A percentile compares a stretch with the other conserved stretches of the same genome.
phyloP scores from a whole-genome alignment of 2,888 invertebrate genomes.

The Ennomos erosarius region DNA sequence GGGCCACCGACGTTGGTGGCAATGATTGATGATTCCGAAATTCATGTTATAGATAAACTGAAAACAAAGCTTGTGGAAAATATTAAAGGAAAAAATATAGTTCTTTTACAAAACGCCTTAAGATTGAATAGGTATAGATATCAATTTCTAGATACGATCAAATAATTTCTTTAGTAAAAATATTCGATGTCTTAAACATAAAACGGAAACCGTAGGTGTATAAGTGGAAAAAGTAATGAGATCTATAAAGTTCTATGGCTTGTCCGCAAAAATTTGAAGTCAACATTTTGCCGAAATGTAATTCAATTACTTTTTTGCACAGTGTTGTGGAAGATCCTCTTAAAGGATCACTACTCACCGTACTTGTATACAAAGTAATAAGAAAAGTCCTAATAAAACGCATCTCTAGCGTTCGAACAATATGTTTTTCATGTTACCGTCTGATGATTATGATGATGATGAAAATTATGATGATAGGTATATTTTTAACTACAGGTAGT shows the following conservation, averaged over 20 bases:
- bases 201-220: slow-evolving; percentile 4
- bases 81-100: background rate
- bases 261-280: slow-evolving; percentile 33
- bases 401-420: too few species aligned
- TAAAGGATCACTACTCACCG: slow-evolving; percentile 3
- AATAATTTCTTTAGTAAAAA: too few species aligned
- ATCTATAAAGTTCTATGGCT: slow-evolving; percentile 30
- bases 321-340: slow-evolving; percentile 26
- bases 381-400: too few species aligned
- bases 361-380: background rate
- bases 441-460: too few species aligned
- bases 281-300: slow-evolving; percentile 32
- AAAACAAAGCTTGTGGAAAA: slow-evolving; percentile 14
- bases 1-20: slow-evolving; percentile 60
- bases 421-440: too few species aligned
- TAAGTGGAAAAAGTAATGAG: slow-evolving; percentile 25
- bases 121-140: too few species aligned
- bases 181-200: background rate
- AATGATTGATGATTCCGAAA: slow-evolving; percentile 68
- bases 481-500: too few species aligned
- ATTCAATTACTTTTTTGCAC: slow-evolving; percentile 39
- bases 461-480: too few species aligned
- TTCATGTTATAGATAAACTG: slow-evolving; percentile 40
- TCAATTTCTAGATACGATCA: too few species aligned
- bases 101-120: background rate